phyloP scores from a whole-genome alignment of 2,888 invertebrate genomes.

The Muscina levida region DNA sequence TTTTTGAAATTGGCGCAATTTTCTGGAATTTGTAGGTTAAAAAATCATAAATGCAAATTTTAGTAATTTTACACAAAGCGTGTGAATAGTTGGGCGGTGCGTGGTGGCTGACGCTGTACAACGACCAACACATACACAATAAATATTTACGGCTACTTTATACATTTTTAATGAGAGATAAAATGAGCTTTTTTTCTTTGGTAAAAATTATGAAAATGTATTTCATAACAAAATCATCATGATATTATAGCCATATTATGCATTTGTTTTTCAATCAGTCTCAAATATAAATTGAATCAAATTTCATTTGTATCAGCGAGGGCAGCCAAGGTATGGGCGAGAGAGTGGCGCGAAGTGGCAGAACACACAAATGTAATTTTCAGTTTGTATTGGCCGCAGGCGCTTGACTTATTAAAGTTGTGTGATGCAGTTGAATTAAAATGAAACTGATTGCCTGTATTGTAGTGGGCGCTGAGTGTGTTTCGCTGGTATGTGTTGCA shows the following conservation, averaged over 20 bases:
- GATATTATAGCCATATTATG: not conserved
- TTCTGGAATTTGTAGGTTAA: not conserved
- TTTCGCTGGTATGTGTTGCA: too few species aligned
- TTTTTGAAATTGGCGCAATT: not conserved
- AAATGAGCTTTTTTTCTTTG: not conserved
- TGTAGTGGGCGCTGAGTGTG: too few species aligned
- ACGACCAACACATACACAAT: not conserved
- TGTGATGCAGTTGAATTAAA: too few species aligned
- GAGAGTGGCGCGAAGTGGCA: too few species aligned
- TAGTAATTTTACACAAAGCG: not conserved
- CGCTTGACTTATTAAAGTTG: too few species aligned
- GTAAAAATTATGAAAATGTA: constrained; percentile 16
- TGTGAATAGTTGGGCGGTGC: not conserved
- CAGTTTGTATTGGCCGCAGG: too few species aligned
- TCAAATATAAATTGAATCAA: too few species aligned
- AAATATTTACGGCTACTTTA: too few species aligned
- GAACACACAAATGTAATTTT: too few species aligned
- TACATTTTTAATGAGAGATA: constrained; percentile 11
- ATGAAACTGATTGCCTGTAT: too few species aligned
- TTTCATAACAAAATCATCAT: constrained; percentile 9
- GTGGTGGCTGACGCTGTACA: not conserved
- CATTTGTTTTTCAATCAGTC: not conserved
- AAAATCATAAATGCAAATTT: constrained; percentile 9
- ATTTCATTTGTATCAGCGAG: too few species aligned
- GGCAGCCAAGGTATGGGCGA: too few species aligned